A percentile compares a stretch with the other conserved stretches of the same genome.
Evolutionary conservation across 2,888 invertebrate species (phyloP).

Genomic region (Eupeodes luniger): DNA sequence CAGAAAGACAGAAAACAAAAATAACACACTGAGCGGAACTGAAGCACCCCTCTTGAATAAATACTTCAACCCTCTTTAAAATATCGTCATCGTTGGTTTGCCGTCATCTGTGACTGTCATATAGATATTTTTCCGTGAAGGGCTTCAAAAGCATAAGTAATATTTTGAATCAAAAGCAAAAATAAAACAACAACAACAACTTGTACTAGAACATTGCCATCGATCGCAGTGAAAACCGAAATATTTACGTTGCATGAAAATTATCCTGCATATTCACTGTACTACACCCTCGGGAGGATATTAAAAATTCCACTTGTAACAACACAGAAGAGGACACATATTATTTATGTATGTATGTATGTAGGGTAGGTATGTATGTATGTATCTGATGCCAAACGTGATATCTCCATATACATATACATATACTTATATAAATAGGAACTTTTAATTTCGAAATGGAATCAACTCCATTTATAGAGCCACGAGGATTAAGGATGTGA

Average conservation of each 20-base stretch:
- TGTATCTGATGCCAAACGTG: background rate
- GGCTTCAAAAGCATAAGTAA: slow-evolving; percentile 29
- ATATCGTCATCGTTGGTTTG: slow-evolving; percentile 29
- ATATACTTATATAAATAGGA: slow-evolving; percentile 36
- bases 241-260: slow-evolving; percentile 62
- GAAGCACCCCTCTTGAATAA: slow-evolving; percentile 35
- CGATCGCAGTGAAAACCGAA: slow-evolving; percentile 30
- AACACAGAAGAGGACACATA: slow-evolving; percentile 39
- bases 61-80: slow-evolving; percentile 51
- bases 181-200: slow-evolving; percentile 19
- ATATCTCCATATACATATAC: background rate
- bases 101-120: slow-evolving; percentile 75
- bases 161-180: slow-evolving; percentile 34
- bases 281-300: slow-evolving; percentile 63
- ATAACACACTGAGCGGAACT: background rate
- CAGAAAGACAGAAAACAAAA: background rate
- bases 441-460: slow-evolving; percentile 76
- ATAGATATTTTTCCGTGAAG: slow-evolving; percentile 22
- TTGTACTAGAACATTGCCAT: background rate
- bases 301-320: slow-evolving; percentile 76
- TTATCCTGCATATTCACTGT: slow-evolving; percentile 29
- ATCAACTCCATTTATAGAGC: slow-evolving; percentile 54
- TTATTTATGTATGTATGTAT: background rate
- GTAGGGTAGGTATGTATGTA: background rate
- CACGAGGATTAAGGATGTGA: slow-evolving; percentile 24